Evolutionary conservation across 2,797 vertebrate genomes (phyloP).

Genomic region (Linurgus olivaceus): DNA sequence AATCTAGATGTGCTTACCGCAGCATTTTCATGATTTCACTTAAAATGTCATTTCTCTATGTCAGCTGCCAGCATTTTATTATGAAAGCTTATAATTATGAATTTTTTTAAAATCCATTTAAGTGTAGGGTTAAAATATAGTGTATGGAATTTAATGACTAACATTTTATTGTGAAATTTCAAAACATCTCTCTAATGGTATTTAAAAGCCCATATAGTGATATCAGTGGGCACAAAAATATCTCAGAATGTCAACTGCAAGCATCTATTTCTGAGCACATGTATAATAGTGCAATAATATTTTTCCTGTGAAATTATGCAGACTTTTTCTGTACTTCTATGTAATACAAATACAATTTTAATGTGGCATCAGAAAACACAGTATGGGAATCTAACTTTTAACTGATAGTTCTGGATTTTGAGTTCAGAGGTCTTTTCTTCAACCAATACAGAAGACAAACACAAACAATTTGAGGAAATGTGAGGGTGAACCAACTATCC

Average conservation of each 20-base stretch:
- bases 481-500: not conserved
- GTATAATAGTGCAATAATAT: not conserved
- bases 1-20: not conserved
- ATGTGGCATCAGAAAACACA: not conserved
- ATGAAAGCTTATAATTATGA: slow-evolving; percentile 20
- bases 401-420: not conserved
- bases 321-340: not conserved
- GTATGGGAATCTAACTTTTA: not conserved
- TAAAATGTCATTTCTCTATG: slow-evolving; percentile 11
- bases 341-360: not conserved
- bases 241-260: not conserved
- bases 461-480: not conserved
- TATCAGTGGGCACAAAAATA: not conserved
- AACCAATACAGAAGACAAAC: not conserved
- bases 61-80: slow-evolving; percentile 33
- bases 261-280: not conserved
- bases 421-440: not conserved
- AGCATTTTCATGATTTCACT: slow-evolving; percentile 21
- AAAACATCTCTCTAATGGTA: not conserved
- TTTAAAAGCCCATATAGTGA: not conserved
- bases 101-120: not conserved
- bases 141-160: not conserved
- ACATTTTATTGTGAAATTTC: slow-evolving; percentile 8
- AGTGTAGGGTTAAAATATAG: not conserved
- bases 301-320: not conserved